phyloP scores from a whole-genome alignment of 1,140 invertebrate species.

The Drosophila ogumai region DNA sequence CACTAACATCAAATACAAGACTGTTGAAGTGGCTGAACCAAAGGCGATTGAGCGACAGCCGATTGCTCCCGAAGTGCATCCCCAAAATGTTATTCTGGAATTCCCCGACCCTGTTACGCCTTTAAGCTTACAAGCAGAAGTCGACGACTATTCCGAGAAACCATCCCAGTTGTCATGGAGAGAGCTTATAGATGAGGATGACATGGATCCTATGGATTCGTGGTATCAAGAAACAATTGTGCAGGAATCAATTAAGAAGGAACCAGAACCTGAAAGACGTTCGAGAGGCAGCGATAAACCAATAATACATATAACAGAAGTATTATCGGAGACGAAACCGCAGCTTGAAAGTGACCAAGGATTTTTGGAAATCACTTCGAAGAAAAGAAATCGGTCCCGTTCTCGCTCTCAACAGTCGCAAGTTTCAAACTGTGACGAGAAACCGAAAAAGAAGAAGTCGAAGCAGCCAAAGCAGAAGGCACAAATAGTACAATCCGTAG shows the following conservation, averaged over 20 bases:
- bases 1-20: constrained; percentile 67
- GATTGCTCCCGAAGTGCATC: not conserved
- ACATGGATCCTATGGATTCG: constrained; percentile 22
- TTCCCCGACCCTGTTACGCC: constrained; percentile 62
- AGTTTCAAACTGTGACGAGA: constrained; percentile 48
- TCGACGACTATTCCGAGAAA: constrained; percentile 35
- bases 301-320: constrained; percentile 61
- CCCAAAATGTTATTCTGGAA: constrained; percentile 27
- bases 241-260: not conserved
- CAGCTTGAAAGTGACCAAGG: constrained; percentile 57
- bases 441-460: constrained; percentile 61
- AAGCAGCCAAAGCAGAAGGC: constrained; percentile 59
- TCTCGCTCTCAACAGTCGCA: constrained; percentile 76
- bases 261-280: constrained; percentile 32
- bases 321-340: constrained; percentile 14
- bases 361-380: constrained; percentile 67
- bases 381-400: constrained; percentile 70
- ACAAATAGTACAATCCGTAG: constrained; percentile 3
- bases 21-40: constrained; percentile 10
- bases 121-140: not conserved
- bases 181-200: constrained; percentile 75
- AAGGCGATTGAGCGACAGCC: not conserved
- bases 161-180: constrained; percentile 60
- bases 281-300: constrained; percentile 62
- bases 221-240: constrained; percentile 27